Base-by-base conservation (phyloP, 1,140 invertebrate genomes). In the Calephelis nemesis region DNA sequence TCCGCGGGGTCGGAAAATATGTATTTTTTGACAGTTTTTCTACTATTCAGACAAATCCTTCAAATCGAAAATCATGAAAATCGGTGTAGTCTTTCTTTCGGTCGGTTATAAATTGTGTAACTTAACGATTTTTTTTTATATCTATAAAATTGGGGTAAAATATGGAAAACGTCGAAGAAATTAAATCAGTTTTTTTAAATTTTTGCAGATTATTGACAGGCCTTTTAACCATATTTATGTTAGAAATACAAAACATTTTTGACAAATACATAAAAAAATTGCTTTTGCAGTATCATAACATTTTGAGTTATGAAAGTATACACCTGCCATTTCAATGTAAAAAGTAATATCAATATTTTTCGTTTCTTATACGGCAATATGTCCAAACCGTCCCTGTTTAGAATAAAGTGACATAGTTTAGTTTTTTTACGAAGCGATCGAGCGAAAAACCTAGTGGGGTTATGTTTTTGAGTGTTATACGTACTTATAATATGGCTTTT, bases 401-500 rank as follows among this genome's bases (percentile, higher is more conserved):
- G 52, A 9, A 54, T 54, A 54, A 54, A 54, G 19, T 54, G 52
- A 54, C 52, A 54, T 54, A 54, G 52, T 54, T 54, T 54, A 54
- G 52, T 54, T 54, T 54, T 52, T 54, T 54, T 54, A 54, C 19
- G 52, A 54, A 54, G 52, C 52, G 52, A 54, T 54, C 52, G 52
- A 54, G 52, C 52, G 19, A 13, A 7, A 54, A 54, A 54, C 15
- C 9, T 54, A 54, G 52, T 54, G 52, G 52, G 52, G 52, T 54
- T 54, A 30, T 30, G n/a, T 10, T 19, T 30, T 19, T 54, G 52
- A 19, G 9, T 54, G 4, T 30, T 54, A 5, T 54, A 45, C 42
- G 42, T 45, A 45, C 42, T 45, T 45, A 45, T 45, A 45, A 45
- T 45, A 45, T 45, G 42, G 7, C 8, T 45, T 45, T 45, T 45